These are phyloP conservation scores for Nycticryphes semicollaris DNA, from an alignment of 2,113 vertebrate genomes.

Conservation along the genomic window DNA sequence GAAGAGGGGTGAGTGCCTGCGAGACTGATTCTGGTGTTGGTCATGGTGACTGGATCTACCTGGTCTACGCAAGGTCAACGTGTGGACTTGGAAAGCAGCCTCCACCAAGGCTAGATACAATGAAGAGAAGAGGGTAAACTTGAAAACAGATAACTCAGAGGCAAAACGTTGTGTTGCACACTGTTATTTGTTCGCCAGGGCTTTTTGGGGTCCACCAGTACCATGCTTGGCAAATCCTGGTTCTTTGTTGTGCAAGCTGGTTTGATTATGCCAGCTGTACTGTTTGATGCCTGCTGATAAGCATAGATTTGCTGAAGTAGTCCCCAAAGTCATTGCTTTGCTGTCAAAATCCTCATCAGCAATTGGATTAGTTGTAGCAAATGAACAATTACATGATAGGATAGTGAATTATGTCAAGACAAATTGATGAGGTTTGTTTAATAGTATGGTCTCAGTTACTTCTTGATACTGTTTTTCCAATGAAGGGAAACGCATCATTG, in stretches of 20 bases:
- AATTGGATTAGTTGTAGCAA: constrained; percentile 26
- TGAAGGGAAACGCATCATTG: not conserved
- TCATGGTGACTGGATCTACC: not conserved
- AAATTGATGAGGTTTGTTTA: constrained; percentile 23
- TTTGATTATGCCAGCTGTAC: not conserved
- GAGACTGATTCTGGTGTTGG: not conserved
- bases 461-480: not conserved
- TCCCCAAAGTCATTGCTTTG: constrained; percentile 15
- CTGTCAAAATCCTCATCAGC: constrained; percentile 25
- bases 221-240: too few species aligned
- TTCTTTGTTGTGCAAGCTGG: not conserved
- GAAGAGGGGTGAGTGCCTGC: accelerated
- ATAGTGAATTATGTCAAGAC: not conserved
- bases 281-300: constrained; percentile 1
- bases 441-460: not conserved
- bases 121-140: not conserved
- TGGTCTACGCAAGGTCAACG: accelerated
- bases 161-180: not conserved
- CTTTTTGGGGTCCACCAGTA: too few species aligned
- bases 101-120: not conserved
- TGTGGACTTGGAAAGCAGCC: not conserved
- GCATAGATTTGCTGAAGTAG: constrained; percentile 8
- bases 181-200: not conserved
- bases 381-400: not conserved
- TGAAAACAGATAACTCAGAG: not conserved